Evolutionary conservation across 1,140 invertebrate genomes (phyloP).

Genomic region (Aleiodes sp.): DNA sequence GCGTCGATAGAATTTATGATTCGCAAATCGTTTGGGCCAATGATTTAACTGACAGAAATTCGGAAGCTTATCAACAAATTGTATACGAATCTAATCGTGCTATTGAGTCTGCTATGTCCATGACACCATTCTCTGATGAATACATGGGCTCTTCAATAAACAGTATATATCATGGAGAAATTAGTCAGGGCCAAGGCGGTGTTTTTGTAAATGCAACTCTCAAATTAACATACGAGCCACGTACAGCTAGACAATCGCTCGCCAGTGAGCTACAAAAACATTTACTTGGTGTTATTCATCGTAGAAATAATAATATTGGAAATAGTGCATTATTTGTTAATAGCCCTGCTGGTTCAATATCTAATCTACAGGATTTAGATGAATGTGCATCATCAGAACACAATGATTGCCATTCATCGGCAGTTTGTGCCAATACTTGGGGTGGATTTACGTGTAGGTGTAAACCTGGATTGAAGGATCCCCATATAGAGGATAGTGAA

Average conservation of each 20-base stretch:
- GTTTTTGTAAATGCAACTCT: conserved; percentile 88
- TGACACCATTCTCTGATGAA: conserved; percentile 87
- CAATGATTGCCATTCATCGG: conserved; percentile 91
- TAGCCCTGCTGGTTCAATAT: conserved; percentile 77
- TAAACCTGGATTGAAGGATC: conserved; percentile 80
- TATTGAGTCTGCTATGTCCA: conserved; percentile 87
- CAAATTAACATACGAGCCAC: conserved; percentile 69
- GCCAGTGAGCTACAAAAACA: conserved; percentile 83
- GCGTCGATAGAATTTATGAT: conserved; percentile 86
- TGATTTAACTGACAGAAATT: conserved; percentile 77
- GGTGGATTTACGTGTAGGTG: conserved; percentile 90
- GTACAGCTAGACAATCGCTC: conserved; percentile 73
- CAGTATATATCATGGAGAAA: conserved; percentile 79
- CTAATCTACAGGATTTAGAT: conserved; percentile 83
- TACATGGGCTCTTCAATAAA: conserved; percentile 85
- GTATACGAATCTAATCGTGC: conserved; percentile 85
- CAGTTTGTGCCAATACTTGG: conserved; percentile 88
- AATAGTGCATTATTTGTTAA: conserved; percentile 86
- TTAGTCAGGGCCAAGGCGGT: conserved; percentile 72
- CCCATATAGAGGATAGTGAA: conserved; percentile 71
- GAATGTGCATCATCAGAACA: conserved; percentile 86
- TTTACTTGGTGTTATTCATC: conserved; percentile 82
- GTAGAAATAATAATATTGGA: conserved; percentile 86
- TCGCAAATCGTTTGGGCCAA: conserved; percentile 79
- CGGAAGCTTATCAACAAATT: conserved; percentile 82